These are phyloP conservation scores for Fragum whitleyi DNA, from an alignment of 2,888 invertebrate species.

Conservation along the genomic window DNA sequence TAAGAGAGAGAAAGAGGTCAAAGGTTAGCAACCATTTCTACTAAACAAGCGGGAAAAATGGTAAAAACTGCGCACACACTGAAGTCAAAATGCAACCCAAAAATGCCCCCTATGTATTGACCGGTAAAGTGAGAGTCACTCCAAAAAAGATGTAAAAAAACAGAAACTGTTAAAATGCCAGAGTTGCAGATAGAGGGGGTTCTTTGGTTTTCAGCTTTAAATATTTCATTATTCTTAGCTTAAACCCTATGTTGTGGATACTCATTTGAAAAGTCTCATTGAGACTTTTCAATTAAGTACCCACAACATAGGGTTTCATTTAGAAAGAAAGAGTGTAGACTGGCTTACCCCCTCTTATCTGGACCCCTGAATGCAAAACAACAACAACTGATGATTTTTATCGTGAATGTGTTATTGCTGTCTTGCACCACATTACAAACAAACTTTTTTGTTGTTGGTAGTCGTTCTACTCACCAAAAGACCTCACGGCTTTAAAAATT, in stretches of 20 bases:
- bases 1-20: slow-evolving; percentile 6
- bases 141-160: slow-evolving; percentile 16
- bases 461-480: slow-evolving; percentile 9
- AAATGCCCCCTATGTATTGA: background rate
- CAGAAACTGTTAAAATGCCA: too few species aligned
- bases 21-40: background rate
- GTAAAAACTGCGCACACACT: background rate
- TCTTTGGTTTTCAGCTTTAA: too few species aligned
- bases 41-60: background rate
- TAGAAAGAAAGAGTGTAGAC: too few species aligned
- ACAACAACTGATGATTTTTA: background rate
- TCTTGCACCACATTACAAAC: background rate
- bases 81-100: background rate
- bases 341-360: too few species aligned
- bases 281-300: too few species aligned
- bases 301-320: background rate
- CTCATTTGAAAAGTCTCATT: too few species aligned
- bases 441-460: slow-evolving; percentile 8
- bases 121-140: slow-evolving; percentile 8
- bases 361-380: too few species aligned
- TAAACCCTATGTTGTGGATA: too few species aligned
- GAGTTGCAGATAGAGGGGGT: too few species aligned
- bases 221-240: too few species aligned
- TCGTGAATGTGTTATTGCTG: slow-evolving; percentile 1
- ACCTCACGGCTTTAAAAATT: slow-evolving; percentile 8